phyloP scores from a whole-genome alignment of 2,113 vertebrate genomes.

The Oreochromis aureus region DNA sequence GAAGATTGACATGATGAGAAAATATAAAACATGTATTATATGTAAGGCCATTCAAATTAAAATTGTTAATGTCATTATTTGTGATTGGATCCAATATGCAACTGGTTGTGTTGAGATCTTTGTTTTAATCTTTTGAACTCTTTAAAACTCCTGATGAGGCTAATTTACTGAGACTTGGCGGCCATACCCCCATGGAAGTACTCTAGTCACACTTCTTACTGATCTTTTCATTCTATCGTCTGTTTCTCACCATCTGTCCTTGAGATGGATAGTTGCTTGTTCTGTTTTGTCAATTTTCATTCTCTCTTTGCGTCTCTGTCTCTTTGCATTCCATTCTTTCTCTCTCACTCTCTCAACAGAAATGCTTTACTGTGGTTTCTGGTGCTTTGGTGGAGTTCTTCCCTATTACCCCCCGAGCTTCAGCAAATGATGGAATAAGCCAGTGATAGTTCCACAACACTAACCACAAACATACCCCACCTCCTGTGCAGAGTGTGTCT shows the following conservation, averaged over 20 bases:
- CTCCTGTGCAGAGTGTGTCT: background rate
- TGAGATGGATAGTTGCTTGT: background rate
- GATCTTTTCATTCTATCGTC: background rate
- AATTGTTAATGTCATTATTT: background rate
- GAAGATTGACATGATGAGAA: background rate
- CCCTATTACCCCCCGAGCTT: constrained; percentile 38
- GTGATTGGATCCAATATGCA: background rate
- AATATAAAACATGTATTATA: background rate
- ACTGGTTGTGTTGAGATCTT: background rate
- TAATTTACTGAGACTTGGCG: background rate
- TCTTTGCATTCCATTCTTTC: constrained; percentile 29
- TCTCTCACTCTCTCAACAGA: constrained; percentile 29
- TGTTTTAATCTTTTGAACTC: background rate
- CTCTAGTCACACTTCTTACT: background rate
- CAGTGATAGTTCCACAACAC: constrained; percentile 41
- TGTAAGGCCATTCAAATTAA: too few relatives aligned
- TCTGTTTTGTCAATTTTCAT: background rate
- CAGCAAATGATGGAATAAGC: constrained; percentile 41
- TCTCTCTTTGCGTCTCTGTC: background rate
- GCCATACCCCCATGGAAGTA: background rate
- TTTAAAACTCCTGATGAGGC: background rate
- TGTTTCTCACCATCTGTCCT: background rate
- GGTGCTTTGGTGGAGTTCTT: constrained; percentile 45
- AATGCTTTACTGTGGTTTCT: constrained; percentile 56
- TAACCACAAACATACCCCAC: constrained; percentile 46